phyloP scores from a whole-genome alignment of 2,888 invertebrate species.

The Drosophila acutilabella region DNA sequence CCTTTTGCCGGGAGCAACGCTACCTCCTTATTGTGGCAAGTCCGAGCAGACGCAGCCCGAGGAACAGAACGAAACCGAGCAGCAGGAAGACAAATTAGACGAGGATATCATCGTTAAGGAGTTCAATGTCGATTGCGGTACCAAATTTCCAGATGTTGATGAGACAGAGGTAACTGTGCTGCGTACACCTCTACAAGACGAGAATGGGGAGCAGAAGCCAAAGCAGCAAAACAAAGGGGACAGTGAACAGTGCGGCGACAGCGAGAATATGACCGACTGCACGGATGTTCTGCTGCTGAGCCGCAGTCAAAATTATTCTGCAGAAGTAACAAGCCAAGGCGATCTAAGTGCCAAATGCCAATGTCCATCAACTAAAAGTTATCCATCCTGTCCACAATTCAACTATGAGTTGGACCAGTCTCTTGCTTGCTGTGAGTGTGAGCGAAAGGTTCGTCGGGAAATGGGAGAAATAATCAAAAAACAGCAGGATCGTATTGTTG shows the following conservation, averaged over 20 bases:
- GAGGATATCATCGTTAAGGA: constrained; percentile 61
- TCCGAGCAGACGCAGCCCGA: not conserved
- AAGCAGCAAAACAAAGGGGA: not conserved
- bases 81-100: constrained; percentile 27
- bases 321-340: constrained; percentile 44
- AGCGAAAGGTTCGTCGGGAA: constrained; percentile 29
- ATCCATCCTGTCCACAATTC: constrained; percentile 3
- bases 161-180: constrained; percentile 51
- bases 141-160: constrained; percentile 54
- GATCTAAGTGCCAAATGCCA: constrained; percentile 32
- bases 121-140: constrained; percentile 49
- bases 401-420: constrained; percentile 10
- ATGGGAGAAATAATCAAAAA: constrained; percentile 44
- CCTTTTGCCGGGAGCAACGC: constrained; percentile 53
- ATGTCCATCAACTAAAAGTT: not conserved
- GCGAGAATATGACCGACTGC: constrained; percentile 23
- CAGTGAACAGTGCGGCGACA: constrained; percentile 29
- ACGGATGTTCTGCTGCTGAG: constrained; percentile 67
- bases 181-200: constrained; percentile 38
- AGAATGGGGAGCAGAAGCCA: constrained; percentile 17
- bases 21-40: constrained; percentile 38
- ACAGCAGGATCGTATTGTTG: constrained; percentile 52
- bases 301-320: constrained; percentile 28
- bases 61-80: no score
- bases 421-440: constrained; percentile 32